phyloP scores from a whole-genome alignment of 1,140 invertebrate species.

The Zaprionus tsacasi region DNA sequence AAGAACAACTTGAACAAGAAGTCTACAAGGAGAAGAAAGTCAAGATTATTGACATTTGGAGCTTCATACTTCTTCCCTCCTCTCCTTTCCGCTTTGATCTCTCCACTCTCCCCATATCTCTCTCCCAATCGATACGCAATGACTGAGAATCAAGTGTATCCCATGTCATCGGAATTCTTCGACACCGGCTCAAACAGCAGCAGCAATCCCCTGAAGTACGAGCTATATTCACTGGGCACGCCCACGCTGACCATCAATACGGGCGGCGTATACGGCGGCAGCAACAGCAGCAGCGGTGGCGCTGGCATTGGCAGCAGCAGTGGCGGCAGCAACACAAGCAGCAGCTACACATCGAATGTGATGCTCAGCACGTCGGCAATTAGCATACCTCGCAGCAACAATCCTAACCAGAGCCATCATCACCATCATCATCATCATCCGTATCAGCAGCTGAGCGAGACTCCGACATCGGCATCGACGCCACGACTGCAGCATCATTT shows the following conservation, averaged over 20 bases:
- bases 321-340: conserved; percentile 44
- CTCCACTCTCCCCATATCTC: neutral
- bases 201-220: conserved; percentile 80
- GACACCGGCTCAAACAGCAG: conserved; percentile 82
- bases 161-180: conserved; percentile 84
- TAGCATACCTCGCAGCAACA: conserved; percentile 81
- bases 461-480: conserved; percentile 41
- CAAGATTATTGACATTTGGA: neutral
- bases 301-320: neutral
- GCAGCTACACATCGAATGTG: conserved; percentile 71
- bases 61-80: neutral
- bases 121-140: conserved; percentile 45
- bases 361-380: conserved; percentile 81
- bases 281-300: conserved; percentile 33
- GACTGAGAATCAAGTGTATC: conserved; percentile 82
- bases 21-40: neutral
- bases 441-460: conserved; percentile 57
- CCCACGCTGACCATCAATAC: conserved; percentile 69
- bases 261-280: conserved; percentile 42
- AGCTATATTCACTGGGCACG: conserved; percentile 72
- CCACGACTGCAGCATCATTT: conserved; percentile 64
- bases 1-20: conserved; percentile 1
- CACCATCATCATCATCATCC: conserved; percentile 60
- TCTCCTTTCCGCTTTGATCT: conserved; percentile 4
- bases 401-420: conserved; percentile 76